Evolutionary conservation across 2,797 vertebrate species (phyloP), one percentile per base, ranked within the genome.

Genomic region (Peromyscus melanophrys): DNA sequence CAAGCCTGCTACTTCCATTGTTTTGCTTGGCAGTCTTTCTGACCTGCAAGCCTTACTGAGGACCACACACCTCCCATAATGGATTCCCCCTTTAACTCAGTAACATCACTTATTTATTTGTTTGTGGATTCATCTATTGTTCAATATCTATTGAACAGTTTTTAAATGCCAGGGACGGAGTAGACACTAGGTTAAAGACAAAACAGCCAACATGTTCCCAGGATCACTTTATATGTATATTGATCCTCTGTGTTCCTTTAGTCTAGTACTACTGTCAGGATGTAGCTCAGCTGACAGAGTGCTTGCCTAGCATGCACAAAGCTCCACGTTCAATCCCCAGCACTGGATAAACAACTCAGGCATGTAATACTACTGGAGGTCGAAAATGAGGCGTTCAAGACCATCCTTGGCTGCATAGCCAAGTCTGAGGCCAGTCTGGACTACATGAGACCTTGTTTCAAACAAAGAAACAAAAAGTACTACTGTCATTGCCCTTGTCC

Each of bases 41-140:
- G 63, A 90, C 86, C 55, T 67, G n/a, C 59, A 37, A 49, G 84
- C 63, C 92, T 94, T 92, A 67, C 57, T 94, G 94, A 95, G 77
- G 80, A 95, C 27, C 25, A 3, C 25, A 8, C 34, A 49, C n/a
- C 34, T 73, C 92, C 59, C 23, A 37, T 17, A 78, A 75, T 89
- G 27, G 27, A 46, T 89, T 1, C 1, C 4, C 81, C 55, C 69
- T 81, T 93, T 92, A 77, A 90, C 82, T 95, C 59, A 57, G 69
- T 80, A 61, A 71, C 31, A 57, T 77, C 75, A 9, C 13, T 88
- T 69, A 95, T 34, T 88, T 89, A 73, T 90, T 96, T 91, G 49
- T 86, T 93, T 75, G 37, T 93, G 96, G 88, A 92, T 89, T 95
- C 89, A 76, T 94, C 92, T 91, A 52, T 89, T 84, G 27, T 2